A percentile compares a stretch with the other conserved stretches of the same genome.
phyloP scores from a whole-genome alignment of 2,113 vertebrate species.

The Platichthys stellatus region DNA sequence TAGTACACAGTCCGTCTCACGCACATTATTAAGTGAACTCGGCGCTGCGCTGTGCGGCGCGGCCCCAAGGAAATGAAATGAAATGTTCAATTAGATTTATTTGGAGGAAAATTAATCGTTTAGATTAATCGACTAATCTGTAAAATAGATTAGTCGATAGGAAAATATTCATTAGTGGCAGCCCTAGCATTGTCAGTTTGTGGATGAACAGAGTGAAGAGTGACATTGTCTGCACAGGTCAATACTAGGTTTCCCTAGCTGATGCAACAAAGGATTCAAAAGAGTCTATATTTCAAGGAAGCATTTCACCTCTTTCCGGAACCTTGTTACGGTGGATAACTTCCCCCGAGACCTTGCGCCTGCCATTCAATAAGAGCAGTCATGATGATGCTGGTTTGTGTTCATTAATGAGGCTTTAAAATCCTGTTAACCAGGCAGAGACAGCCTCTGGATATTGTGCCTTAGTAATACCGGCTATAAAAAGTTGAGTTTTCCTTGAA shows the following conservation, averaged over 20 bases:
- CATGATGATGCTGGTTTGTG: conserved; percentile 14
- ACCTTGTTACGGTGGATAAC: conserved; percentile 33
- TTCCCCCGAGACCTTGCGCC: conserved; percentile 38
- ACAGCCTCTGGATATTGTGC: neutral
- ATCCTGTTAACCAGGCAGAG: conserved; percentile 11
- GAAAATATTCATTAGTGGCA: too few species aligned
- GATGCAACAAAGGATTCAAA: conserved; percentile 55
- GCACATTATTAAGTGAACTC: too few species aligned
- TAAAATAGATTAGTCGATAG: too few species aligned
- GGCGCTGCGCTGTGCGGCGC: too few species aligned
- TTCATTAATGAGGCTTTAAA: conserved; percentile 34
- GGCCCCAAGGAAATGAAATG: too few species aligned
- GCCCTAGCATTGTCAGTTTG: neutral
- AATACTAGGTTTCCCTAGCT: conserved; percentile 43
- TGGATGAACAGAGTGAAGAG: conserved; percentile 20
- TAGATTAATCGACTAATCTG: too few species aligned
- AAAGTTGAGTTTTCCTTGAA: neutral
- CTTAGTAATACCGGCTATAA: conserved; percentile 9
- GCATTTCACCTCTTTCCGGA: conserved; percentile 30
- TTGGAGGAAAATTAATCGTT: too few species aligned
- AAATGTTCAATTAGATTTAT: too few species aligned
- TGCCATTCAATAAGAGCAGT: conserved; percentile 24
- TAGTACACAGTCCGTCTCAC: too few species aligned
- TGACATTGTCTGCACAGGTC: conserved; percentile 31
- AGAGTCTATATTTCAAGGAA: conserved; percentile 42